A percentile compares a stretch with the other conserved stretches of the same genome.
Evolutionary conservation across 2,888 invertebrate species (phyloP).

Genomic region (Eristalis pertinax): DNA sequence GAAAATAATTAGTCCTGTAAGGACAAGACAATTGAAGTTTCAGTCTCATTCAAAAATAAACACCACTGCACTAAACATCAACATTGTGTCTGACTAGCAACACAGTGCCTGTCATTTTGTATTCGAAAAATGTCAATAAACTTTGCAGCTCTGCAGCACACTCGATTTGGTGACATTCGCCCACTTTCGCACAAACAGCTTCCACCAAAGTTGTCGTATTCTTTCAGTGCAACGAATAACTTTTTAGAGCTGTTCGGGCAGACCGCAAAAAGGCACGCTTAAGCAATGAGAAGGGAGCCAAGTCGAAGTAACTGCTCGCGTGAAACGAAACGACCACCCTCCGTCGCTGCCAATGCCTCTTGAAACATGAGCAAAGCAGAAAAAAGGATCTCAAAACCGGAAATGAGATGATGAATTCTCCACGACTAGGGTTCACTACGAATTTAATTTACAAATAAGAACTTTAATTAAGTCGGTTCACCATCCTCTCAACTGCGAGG

Average conservation of each 20-base stretch:
- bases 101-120: neutral
- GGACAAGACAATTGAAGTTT: neutral
- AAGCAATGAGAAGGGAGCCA: conserved; percentile 30
- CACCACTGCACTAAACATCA: neutral
- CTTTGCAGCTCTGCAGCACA: neutral
- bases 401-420: conserved; percentile 67
- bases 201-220: neutral
- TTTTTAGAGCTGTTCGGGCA: neutral
- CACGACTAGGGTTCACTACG: conserved; percentile 61
- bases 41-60: neutral
- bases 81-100: neutral
- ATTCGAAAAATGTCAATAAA: conserved; percentile 1
- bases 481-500: conserved; percentile 12
- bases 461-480: conserved; percentile 71
- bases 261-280: conserved; percentile 29
- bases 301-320: neutral
- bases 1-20: neutral
- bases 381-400: conserved; percentile 23
- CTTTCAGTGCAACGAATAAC: neutral
- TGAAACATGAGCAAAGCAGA: neutral
- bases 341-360: neutral
- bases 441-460: conserved; percentile 72
- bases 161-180: neutral
- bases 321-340: neutral
- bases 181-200: neutral